Percentiles rank a stretch among this genome's conserved stretches.
Conservation (phyloP, 2,888 invertebrate species). For the Sipunculus nudus region DNA sequence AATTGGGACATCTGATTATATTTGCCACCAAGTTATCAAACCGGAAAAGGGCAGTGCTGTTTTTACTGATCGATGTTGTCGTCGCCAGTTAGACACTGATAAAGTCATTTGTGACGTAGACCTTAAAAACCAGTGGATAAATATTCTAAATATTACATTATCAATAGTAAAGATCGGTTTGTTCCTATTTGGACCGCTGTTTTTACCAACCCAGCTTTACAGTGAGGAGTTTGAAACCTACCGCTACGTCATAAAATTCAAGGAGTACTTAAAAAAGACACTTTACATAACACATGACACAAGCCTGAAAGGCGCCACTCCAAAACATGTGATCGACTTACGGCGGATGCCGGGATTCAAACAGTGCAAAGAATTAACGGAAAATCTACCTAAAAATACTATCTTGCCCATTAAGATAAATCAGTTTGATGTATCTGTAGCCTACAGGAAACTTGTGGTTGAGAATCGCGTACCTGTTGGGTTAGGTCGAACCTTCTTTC, state of each 20-base stretch:
- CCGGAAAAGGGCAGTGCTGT: slow-evolving; percentile 44
- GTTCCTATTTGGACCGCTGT: slow-evolving; percentile 57
- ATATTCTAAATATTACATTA: slow-evolving; percentile 56
- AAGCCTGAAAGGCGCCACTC: not conserved
- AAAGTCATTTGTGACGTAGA: slow-evolving; percentile 46
- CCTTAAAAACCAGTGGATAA: slow-evolving; percentile 57
- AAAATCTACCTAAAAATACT: not conserved
- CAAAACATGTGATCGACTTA: slow-evolving; percentile 2
- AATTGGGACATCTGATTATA: slow-evolving; percentile 1
- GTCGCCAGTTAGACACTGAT: slow-evolving; percentile 17
- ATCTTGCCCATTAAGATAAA: slow-evolving; percentile 10
- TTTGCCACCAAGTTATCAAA: slow-evolving; percentile 55
- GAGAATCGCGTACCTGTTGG: slow-evolving; percentile 42
- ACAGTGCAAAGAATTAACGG: not conserved
- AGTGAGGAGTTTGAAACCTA: slow-evolving; percentile 51
- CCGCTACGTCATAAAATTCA: slow-evolving; percentile 52
- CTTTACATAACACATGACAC: slow-evolving; percentile 9
- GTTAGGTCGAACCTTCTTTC: slow-evolving; percentile 19
- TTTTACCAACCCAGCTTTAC: slow-evolving; percentile 53
- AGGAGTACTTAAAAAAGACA: slow-evolving; percentile 36
- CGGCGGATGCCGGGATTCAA: slow-evolving; percentile 8
- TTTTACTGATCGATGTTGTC: slow-evolving; percentile 56
- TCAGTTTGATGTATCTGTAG: slow-evolving; percentile 39
- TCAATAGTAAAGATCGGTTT: slow-evolving; percentile 52
- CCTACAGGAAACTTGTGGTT: slow-evolving; percentile 36